These are phyloP conservation scores for Coregonus sp. DNA, from an alignment of 2,797 vertebrate species.

Conservation along the genomic window DNA sequence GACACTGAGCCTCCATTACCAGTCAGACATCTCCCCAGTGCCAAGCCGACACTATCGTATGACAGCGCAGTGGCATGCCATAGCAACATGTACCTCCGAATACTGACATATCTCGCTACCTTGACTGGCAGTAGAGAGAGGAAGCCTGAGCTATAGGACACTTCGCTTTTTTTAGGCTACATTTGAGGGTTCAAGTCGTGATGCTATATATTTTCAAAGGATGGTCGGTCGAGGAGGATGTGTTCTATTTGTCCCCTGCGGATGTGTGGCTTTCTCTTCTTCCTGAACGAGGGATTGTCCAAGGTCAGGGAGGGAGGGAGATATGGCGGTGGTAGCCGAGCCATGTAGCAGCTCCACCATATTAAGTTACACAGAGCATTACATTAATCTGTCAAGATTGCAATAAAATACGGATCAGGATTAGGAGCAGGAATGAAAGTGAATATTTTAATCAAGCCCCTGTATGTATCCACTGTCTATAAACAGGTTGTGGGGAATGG, in stretches of 20 bases:
- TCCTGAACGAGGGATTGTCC: conserved; percentile 50
- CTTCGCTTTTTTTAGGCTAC: conserved; percentile 42
- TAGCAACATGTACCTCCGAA: conserved; percentile 20
- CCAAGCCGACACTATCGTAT: conserved; percentile 7
- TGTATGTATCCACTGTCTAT: conserved; percentile 60
- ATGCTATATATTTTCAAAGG: conserved; percentile 43
- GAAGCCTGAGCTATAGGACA: conserved; percentile 34
- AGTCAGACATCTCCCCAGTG: conserved; percentile 23
- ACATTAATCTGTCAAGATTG: conserved; percentile 80
- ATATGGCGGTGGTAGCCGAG: conserved; percentile 52
- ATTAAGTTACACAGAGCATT: conserved; percentile 76
- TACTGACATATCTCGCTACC: conserved; percentile 13
- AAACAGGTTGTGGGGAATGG: conserved; percentile 54
- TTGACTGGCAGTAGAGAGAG: conserved; percentile 18
- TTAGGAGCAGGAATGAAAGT: conserved; percentile 71
- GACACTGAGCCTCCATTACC: conserved; percentile 50
- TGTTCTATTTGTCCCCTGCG: conserved; percentile 51
- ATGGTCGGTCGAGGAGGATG: conserved; percentile 9
- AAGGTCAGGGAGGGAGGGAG: conserved; percentile 67
- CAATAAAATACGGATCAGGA: conserved; percentile 78
- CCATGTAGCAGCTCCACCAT: conserved; percentile 60
- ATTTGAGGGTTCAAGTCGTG: conserved; percentile 34
- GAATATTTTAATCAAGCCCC: conserved; percentile 78
- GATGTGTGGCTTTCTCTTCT: conserved; percentile 30
- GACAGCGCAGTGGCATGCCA: conserved; percentile 22